Evolutionary conservation across 2,888 invertebrate genomes (phyloP).

Genomic region (Himalopsyche tibetana): DNA sequence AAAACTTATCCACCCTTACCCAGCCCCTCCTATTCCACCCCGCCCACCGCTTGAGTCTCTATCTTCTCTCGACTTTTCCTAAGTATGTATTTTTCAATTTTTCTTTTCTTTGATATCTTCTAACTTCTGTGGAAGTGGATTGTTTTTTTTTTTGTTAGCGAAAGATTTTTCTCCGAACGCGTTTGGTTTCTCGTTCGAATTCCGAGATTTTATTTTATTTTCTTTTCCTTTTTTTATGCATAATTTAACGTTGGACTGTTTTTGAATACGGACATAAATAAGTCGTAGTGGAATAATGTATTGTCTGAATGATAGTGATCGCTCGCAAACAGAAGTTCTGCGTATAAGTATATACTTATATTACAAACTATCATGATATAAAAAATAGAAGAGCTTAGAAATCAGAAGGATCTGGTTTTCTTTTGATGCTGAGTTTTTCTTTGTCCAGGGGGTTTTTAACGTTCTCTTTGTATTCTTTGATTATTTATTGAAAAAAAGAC

Average conservation of each 20-base stretch:
- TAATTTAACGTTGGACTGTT: constrained; percentile 27
- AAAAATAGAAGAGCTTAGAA: too few relatives aligned
- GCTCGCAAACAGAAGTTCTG: too few relatives aligned
- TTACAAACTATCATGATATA: too few relatives aligned
- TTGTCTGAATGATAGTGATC: too few relatives aligned
- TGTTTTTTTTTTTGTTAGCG: not conserved
- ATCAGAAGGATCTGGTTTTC: too few relatives aligned
- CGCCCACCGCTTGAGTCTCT: not conserved
- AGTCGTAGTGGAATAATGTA: too few relatives aligned
- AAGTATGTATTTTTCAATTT: constrained; percentile 42
- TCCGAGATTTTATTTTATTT: constrained; percentile 10
- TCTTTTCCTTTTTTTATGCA: constrained; percentile 17
- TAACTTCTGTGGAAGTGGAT: constrained; percentile 22
- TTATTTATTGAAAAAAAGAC: too few relatives aligned
- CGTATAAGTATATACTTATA: too few relatives aligned
- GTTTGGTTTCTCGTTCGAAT: not conserved
- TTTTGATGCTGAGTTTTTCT: too few relatives aligned
- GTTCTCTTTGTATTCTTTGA: too few relatives aligned
- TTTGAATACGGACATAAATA: not conserved
- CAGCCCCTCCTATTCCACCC: not conserved
- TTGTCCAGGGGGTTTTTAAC: too few relatives aligned
- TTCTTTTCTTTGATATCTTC: constrained; percentile 34
- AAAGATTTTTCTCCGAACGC: constrained; percentile 5
- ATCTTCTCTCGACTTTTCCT: constrained; percentile 13
- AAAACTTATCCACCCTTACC: not conserved